phyloP scores from a whole-genome alignment of 2,888 invertebrate species.

The Erannis defoliaria region DNA sequence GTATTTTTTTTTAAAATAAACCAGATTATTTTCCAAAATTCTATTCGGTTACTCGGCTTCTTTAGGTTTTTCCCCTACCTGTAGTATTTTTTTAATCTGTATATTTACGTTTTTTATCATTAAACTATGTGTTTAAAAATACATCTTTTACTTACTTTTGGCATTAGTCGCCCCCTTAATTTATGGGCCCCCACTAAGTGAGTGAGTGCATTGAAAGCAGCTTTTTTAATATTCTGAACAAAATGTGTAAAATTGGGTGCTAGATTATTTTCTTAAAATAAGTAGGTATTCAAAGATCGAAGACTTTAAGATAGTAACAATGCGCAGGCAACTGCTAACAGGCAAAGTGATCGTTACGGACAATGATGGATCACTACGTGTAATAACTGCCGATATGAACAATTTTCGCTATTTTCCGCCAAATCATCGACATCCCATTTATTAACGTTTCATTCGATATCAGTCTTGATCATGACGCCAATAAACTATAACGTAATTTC shows the following conservation, averaged over 20 bases:
- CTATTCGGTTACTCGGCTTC: no score
- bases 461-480: constrained; percentile 47
- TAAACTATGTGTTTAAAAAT: no score
- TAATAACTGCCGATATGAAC: constrained; percentile 53
- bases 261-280: not conserved
- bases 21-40: no score
- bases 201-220: no score
- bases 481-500: constrained; percentile 43
- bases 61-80: no score
- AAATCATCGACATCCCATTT: constrained; percentile 56
- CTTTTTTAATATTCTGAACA: not conserved
- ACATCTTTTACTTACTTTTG: no score
- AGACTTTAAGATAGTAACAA: no score
- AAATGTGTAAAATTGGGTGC: not conserved
- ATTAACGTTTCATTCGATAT: constrained; percentile 50
- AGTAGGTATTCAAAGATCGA: not conserved
- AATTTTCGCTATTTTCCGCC: constrained; percentile 50
- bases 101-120: no score
- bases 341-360: constrained; percentile 44
- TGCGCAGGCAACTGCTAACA: constrained; percentile 31
- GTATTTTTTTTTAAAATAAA: no score
- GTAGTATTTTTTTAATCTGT: no score
- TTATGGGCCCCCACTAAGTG: no score
- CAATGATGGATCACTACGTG: constrained; percentile 54
- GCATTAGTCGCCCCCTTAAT: no score